Evolutionary conservation across 2,797 vertebrate species (phyloP).

Genomic region (Catostomus latipinnis): DNA sequence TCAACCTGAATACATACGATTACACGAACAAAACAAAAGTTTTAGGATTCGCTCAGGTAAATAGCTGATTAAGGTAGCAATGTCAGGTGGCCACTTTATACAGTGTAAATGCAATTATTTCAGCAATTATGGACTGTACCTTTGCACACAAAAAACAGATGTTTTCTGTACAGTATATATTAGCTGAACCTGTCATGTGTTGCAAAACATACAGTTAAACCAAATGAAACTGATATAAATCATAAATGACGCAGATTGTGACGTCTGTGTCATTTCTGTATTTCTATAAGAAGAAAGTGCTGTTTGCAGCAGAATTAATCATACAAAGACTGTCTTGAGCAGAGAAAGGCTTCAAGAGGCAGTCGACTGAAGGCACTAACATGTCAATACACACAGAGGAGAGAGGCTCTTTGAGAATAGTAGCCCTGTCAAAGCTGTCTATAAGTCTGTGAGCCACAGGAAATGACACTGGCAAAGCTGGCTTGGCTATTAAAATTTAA

Average conservation of each 20-base stretch:
- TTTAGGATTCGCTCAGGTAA: no score
- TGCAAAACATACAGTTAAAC: neutral
- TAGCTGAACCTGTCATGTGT: neutral
- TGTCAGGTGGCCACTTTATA: no score
- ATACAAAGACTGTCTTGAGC: slow-evolving; percentile 40
- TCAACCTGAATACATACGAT: no score
- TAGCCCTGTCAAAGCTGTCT: slow-evolving; percentile 41
- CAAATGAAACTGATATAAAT: neutral
- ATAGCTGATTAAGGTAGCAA: no score
- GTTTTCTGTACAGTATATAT: neutral
- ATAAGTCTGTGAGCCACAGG: slow-evolving; percentile 52
- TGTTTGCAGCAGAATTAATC: slow-evolving; percentile 15
- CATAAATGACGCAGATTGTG: neutral
- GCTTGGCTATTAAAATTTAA: slow-evolving; percentile 55
- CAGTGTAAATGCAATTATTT: no score
- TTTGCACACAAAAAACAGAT: neutral
- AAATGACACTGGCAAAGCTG: slow-evolving; percentile 26
- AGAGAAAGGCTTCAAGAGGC: slow-evolving; percentile 32
- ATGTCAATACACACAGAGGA: slow-evolving; percentile 38
- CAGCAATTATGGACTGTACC: no score
- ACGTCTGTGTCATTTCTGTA: slow-evolving; percentile 2
- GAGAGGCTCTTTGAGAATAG: slow-evolving; percentile 32
- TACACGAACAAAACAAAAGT: no score
- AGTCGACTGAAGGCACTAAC: slow-evolving; percentile 26
- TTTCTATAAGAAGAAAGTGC: slow-evolving; percentile 18